These are phyloP conservation scores for Sapajus apella DNA, from an alignment of 2,113 vertebrate genomes.

Conservation along the genomic window DNA sequence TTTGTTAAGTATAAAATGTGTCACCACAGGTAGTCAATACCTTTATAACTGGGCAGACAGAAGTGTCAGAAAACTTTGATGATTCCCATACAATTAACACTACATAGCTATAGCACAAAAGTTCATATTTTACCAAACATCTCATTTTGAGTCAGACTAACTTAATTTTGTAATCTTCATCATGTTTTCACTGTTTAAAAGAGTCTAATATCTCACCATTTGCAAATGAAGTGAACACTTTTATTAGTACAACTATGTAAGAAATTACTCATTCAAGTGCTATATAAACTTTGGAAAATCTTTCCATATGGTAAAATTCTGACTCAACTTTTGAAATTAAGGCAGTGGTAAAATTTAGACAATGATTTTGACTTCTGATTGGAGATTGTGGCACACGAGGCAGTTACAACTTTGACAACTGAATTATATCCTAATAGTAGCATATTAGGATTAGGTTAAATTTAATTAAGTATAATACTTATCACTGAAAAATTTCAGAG, in stretches of 20 bases:
- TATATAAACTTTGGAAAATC: not conserved
- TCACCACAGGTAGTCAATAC: not conserved
- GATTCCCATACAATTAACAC: not conserved
- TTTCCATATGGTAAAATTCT: not conserved
- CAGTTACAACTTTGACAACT: not conserved
- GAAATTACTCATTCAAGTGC: not conserved
- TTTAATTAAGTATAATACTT: not conserved
- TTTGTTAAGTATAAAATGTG: not conserved
- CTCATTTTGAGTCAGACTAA: not conserved
- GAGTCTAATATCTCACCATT: not conserved
- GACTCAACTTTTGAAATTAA: not conserved
- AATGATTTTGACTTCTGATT: not conserved
- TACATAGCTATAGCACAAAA: not conserved
- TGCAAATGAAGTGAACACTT: not conserved
- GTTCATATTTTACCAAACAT: not conserved
- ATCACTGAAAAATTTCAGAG: not conserved
- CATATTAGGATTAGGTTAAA: not conserved
- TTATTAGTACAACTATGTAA: not conserved
- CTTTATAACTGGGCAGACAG: not conserved
- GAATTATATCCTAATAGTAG: not conserved
- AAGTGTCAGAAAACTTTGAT: not conserved
- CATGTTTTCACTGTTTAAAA: not conserved
- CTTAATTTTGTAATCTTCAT: not conserved
- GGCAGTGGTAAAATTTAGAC: not conserved
- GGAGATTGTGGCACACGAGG: not conserved